Evolutionary conservation across 2,888 invertebrate species (phyloP).

Genomic region (Apotomis capreana): DNA sequence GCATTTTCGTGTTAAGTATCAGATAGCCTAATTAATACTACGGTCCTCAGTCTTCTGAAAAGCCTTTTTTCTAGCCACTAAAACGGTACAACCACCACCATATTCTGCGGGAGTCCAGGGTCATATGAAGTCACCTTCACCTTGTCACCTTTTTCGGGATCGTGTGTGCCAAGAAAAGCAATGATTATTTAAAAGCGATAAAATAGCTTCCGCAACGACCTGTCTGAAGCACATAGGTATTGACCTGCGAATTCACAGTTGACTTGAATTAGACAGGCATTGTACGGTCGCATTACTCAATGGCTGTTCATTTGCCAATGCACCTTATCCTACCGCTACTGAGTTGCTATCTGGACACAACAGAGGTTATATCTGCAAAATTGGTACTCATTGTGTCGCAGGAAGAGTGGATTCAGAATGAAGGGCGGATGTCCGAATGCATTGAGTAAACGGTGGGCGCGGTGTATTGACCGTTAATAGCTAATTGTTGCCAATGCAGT

Average conservation of each 20-base stretch:
- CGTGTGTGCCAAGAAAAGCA: no score
- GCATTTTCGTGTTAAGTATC: no score
- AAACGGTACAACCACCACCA: no score
- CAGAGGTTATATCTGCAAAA: neutral
- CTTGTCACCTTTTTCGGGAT: no score
- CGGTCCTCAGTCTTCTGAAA: no score
- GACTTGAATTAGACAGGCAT: constrained; percentile 9
- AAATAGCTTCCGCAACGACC: neutral
- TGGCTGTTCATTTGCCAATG: neutral
- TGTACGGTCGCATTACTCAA: neutral
- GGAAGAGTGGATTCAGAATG: constrained; percentile 19
- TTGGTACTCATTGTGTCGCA: neutral
- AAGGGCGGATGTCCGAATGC: constrained; percentile 14
- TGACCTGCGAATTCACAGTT: constrained; percentile 12
- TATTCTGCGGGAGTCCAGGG: no score
- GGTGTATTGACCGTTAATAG: constrained; percentile 32
- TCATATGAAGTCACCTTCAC: no score
- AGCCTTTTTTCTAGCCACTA: no score
- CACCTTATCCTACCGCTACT: neutral
- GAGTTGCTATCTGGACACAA: neutral
- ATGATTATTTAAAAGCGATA: no score
- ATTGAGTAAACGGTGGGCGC: constrained; percentile 30
- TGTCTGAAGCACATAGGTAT: neutral
- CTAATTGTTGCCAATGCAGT: constrained; percentile 26
- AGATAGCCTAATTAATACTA: no score